phyloP scores from a whole-genome alignment of 2,113 vertebrate species.

The Daubentonia madagascariensis region DNA sequence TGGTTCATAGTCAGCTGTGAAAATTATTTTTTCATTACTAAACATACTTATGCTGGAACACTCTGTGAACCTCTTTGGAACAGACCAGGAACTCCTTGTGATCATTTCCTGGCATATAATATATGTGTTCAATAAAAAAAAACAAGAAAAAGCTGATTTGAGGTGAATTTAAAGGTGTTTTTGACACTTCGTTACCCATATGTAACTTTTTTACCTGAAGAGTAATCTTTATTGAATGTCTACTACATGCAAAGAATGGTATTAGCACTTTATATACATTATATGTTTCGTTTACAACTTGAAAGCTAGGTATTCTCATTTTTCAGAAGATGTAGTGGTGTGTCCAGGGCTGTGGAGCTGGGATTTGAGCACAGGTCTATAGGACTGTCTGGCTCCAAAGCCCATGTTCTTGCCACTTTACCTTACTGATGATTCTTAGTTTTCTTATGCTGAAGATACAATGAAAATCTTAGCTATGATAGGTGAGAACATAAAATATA shows the following conservation, averaged over 20 bases:
- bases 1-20: not conserved
- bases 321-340: not conserved
- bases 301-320: not conserved
- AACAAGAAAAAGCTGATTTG: not conserved
- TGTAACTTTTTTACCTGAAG: not conserved
- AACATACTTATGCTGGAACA: not conserved
- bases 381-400: not conserved
- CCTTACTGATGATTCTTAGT: not conserved
- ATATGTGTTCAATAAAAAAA: not conserved
- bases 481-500: not conserved
- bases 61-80: not conserved
- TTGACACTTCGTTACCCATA: not conserved
- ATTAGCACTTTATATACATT: not conserved
- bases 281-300: not conserved
- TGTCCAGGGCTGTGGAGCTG: not conserved
- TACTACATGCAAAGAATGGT: not conserved
- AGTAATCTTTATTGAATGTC: not conserved
- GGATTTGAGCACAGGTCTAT: not conserved
- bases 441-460: conserved; percentile 7
- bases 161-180: not conserved
- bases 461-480: not conserved
- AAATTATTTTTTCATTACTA: not conserved
- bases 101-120: not conserved
- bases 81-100: not conserved
- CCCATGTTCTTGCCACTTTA: not conserved